A percentile compares a stretch with the other conserved stretches of the same genome.
Evolutionary conservation across 1,140 invertebrate species (phyloP).

Genomic region (Ooceraea biroi): DNA sequence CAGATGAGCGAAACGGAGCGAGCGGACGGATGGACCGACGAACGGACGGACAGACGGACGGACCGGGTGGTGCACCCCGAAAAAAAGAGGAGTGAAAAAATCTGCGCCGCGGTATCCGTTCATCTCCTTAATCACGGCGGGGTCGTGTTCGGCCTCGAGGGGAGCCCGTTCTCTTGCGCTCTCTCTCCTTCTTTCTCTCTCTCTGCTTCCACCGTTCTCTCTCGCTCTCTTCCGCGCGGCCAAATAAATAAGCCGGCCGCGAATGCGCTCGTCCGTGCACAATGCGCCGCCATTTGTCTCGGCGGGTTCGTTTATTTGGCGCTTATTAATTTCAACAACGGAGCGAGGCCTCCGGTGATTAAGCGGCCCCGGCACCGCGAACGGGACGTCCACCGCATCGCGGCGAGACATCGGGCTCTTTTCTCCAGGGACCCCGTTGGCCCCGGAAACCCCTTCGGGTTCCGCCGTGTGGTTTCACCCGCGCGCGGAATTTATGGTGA

Average conservation of each 20-base stretch:
- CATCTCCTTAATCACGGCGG: slow-evolving; percentile 74
- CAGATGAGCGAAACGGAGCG: slow-evolving; percentile 64
- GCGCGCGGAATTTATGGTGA: slow-evolving; percentile 50
- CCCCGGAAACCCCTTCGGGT: not conserved
- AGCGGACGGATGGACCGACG: slow-evolving; percentile 42
- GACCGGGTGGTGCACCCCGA: slow-evolving; percentile 37
- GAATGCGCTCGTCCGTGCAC: slow-evolving; percentile 64
- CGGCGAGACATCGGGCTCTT: not conserved
- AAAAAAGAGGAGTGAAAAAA: slow-evolving; percentile 53
- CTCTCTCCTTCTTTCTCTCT: slow-evolving; percentile 14
- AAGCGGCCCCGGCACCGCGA: slow-evolving; percentile 43
- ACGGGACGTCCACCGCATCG: slow-evolving; percentile 13
- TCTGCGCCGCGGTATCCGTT: slow-evolving; percentile 68
- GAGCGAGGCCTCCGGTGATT: slow-evolving; percentile 66
- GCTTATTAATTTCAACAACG: slow-evolving; percentile 78
- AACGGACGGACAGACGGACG: slow-evolving; percentile 20
- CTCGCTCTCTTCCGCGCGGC: not conserved
- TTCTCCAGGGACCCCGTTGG: not conserved
- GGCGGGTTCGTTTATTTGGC: slow-evolving; percentile 73
- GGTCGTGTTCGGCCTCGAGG: slow-evolving; percentile 64
- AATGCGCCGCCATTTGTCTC: slow-evolving; percentile 77
- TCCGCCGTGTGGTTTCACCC: slow-evolving; percentile 59
- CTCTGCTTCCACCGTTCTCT: too few relatives aligned
- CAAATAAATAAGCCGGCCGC: slow-evolving; percentile 73
- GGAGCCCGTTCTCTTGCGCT: not conserved